Base-by-base conservation (phyloP, 53 echinoderm and acorn worm species). In the Zoroaster sp. region DNA sequence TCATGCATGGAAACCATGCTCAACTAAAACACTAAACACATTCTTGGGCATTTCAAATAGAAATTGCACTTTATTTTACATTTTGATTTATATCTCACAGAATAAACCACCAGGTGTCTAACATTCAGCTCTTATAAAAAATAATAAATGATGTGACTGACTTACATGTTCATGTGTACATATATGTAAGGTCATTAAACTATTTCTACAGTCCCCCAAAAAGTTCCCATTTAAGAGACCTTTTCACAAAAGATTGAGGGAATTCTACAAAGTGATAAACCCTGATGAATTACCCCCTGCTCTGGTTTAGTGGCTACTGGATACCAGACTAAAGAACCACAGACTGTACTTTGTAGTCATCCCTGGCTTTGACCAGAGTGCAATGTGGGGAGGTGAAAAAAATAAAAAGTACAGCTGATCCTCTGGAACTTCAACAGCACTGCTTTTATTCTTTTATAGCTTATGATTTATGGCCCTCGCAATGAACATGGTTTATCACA, bases 321-420 rank as follows among this genome's bases (percentile, higher is more conserved):
- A 59, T 28, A 59, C 21, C 28, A 28, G 21, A 59, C 63, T 59
- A 59, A 25, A 59, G 28, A 21, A 59, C 63, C 28, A 28, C 10
- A n/a, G 55, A 59, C 63, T 59, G 63, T 59, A 59, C 63, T 59
- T 28, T 59, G 4, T 59, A 10, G 3, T 17, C 51, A 18, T 2
- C 28, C 63, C 63, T 59, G 63, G 28, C 63, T 59, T 59, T 59
- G 21, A 59, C 63, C 21, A 59, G 63, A 59, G 63, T 59, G 63
- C 63, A 59, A 25, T 25, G 63, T 59, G 63, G 28, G 63, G 63
- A 59, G 63, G 63, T 21, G 69, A 18, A 49, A n/a, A 0, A 25
- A 83, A 46, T 45, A 51, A 70, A 82, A 83, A 85, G 85, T 85
- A 85, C 85, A 85, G 49, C 10, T 40, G 69, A 46, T 71, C 71